A percentile compares a stretch with the other conserved stretches of the same genome.
Evolutionary conservation across 2,797 vertebrate species (phyloP).

Genomic region (Coccyzus lansbergi): DNA sequence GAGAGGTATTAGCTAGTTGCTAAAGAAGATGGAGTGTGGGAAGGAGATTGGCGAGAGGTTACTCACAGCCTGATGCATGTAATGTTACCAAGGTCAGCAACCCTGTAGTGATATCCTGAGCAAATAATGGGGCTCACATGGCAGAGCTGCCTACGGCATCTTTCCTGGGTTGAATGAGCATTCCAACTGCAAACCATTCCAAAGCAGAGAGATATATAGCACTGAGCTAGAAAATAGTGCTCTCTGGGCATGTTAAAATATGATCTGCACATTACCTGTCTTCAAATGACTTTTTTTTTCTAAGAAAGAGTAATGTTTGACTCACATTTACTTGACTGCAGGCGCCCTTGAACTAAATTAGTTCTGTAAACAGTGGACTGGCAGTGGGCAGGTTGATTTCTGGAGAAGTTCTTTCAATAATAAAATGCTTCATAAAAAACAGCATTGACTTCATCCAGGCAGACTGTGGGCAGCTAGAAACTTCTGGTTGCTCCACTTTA

Average conservation of each 20-base stretch:
- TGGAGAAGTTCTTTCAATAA: neutral
- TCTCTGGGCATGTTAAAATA: neutral
- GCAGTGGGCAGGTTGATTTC: neutral
- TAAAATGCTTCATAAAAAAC: constrained; percentile 31
- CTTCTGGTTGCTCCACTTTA: neutral
- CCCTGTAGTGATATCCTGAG: neutral
- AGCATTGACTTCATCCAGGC: neutral
- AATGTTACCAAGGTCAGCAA: neutral
- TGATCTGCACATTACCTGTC: neutral
- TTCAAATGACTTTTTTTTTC: neutral
- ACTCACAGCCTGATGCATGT: neutral
- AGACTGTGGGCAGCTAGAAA: neutral
- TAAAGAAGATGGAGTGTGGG: neutral
- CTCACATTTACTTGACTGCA: neutral
- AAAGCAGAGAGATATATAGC: neutral
- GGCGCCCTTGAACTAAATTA: constrained; percentile 2
- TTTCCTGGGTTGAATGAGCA: neutral
- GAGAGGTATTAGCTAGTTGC: neutral
- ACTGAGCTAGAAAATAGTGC: neutral
- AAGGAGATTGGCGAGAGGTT: neutral
- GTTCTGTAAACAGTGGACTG: neutral
- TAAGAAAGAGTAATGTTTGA: neutral
- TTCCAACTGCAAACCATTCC: neutral
- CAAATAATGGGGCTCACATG: neutral
- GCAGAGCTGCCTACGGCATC: neutral